Evolutionary conservation across 2,888 invertebrate genomes (phyloP).

Genomic region (Drosophila barbarae): DNA sequence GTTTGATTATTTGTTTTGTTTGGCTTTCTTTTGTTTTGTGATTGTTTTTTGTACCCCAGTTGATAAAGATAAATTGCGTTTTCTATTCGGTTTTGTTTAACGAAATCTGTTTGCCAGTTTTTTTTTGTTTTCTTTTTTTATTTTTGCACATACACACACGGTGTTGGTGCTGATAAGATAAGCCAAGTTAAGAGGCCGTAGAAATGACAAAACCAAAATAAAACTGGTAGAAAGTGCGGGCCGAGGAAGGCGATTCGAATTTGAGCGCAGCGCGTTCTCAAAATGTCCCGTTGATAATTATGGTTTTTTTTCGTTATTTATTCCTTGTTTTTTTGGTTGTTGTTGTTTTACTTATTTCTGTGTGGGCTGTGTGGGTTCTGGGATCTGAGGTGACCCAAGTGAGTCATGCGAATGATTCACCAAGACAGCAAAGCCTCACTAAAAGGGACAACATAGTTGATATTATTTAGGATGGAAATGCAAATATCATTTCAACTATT

Average conservation of each 20-base stretch:
- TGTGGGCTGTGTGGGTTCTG: conserved; percentile 13
- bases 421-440: background rate
- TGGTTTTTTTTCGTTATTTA: conserved; percentile 3
- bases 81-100: conserved; percentile 15
- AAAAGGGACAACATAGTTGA: background rate
- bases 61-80: conserved; percentile 54
- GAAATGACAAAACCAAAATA: conserved; percentile 10
- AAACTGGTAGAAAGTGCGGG: conserved; percentile 15
- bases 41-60: background rate
- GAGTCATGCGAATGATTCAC: conserved; percentile 36
- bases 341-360: background rate
- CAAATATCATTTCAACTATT: too few species aligned
- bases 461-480: background rate
- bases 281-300: conserved; percentile 39
- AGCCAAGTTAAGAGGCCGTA: conserved; percentile 19
- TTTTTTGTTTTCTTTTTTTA: conserved; percentile 16
- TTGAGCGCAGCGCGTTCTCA: conserved; percentile 23
- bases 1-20: conserved; percentile 10
- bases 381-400: conserved; percentile 15
- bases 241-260: conserved; percentile 1
- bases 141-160: conserved; percentile 24
- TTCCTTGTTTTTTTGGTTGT: background rate
- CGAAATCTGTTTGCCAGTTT: conserved; percentile 33
- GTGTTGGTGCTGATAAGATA: conserved; percentile 31
- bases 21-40: conserved; percentile 12